Percentiles rank a stretch among this genome's conserved stretches.
Evolutionary conservation across 2,888 invertebrate genomes (phyloP).

Genomic region (Lithophane semibrunnea): DNA sequence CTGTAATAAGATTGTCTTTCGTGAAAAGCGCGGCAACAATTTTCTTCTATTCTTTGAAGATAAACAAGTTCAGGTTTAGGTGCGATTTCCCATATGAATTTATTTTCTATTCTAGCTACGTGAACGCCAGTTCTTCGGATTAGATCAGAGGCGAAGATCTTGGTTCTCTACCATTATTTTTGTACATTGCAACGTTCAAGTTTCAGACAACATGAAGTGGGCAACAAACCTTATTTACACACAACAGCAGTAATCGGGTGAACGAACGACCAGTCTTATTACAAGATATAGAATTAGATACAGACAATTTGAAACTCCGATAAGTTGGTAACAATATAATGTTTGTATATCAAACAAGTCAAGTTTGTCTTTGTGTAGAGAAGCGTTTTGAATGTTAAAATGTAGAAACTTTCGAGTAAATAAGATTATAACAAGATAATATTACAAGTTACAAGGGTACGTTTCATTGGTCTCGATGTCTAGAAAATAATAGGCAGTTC

Average conservation of each 20-base stretch:
- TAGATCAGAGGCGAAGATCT: neutral
- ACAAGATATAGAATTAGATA: conserved; percentile 49
- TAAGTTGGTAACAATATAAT: conserved; percentile 22
- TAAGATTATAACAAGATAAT: conserved; percentile 24
- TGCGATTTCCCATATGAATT: neutral
- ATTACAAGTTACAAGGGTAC: conserved; percentile 4
- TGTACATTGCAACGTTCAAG: neutral
- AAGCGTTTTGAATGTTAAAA: conserved; percentile 40
- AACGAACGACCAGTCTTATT: conserved; percentile 62
- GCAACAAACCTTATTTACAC: conserved; percentile 33
- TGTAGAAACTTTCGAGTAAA: conserved; percentile 27
- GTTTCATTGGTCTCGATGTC: conserved; percentile 18
- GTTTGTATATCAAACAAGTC: conserved; percentile 39
- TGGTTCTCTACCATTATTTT: neutral
- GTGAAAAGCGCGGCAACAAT: neutral
- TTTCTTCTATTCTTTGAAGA: conserved; percentile 3
- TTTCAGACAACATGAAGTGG: conserved; percentile 14
- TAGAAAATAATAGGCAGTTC: conserved; percentile 27
- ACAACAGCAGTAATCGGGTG: conserved; percentile 41
- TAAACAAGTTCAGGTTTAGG: neutral
- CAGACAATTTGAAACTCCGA: conserved; percentile 47
- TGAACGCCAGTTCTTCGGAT: conserved; percentile 1
- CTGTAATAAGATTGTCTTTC: conserved; percentile 30
- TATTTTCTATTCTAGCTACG: neutral
- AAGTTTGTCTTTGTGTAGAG: conserved; percentile 11